These are phyloP conservation scores for Meriones unguiculatus DNA, from an alignment of 2,113 vertebrate species.

Conservation along the genomic window DNA sequence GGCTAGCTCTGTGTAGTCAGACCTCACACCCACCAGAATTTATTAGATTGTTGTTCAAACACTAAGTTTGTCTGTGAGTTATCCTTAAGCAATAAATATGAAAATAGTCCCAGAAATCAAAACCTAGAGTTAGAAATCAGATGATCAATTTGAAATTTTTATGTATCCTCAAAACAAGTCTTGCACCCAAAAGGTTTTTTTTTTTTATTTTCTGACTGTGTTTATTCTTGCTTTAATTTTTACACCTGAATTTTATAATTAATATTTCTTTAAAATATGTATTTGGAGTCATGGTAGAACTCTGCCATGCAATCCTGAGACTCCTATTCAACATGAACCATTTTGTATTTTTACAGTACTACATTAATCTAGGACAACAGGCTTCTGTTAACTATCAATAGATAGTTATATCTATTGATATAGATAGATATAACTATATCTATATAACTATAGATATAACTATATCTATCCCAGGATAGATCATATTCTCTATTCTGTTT, in stretches of 20 bases:
- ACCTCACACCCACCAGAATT: background rate
- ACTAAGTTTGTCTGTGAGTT: background rate
- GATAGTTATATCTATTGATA: too few species aligned
- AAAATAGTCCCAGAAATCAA: background rate
- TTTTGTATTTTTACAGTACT: background rate
- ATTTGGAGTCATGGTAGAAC: background rate
- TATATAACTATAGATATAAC: too few species aligned
- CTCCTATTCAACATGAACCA: background rate
- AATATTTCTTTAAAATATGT: background rate
- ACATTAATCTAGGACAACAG: background rate
- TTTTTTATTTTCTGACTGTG: background rate
- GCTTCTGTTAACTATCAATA: background rate
- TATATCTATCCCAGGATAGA: background rate
- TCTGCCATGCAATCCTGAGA: background rate
- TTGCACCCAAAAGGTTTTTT: background rate
- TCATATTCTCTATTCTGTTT: background rate
- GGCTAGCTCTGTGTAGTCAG: background rate
- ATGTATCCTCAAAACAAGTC: background rate
- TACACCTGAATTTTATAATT: background rate
- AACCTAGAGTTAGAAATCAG: background rate
- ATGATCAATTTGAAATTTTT: background rate
- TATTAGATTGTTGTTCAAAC: background rate
- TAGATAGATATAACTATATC: too few species aligned
- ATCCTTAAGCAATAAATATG: background rate
- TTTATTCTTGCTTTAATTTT: background rate